Conservation (phyloP, 2,888 invertebrate species). For the Tiphia femorata region DNA sequence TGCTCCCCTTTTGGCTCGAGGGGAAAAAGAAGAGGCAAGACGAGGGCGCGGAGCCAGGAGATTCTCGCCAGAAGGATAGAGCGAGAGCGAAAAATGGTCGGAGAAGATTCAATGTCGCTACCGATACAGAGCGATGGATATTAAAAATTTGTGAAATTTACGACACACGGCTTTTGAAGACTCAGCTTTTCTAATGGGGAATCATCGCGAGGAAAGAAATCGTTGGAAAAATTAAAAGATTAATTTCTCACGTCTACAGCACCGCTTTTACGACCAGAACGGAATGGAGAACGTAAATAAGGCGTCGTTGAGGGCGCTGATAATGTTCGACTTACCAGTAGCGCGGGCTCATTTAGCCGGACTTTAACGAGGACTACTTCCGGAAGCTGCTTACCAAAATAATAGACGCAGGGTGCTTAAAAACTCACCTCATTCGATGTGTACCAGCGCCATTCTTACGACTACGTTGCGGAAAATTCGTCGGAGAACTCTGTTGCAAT, state of each 20-base stretch:
- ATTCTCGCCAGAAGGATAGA: background rate
- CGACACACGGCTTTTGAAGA: too few relatives aligned
- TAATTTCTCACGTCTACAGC: background rate
- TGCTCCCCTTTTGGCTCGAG: slow-evolving; percentile 10
- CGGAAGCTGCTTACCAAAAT: background rate
- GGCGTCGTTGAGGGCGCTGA: background rate
- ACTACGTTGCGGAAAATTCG: too few relatives aligned
- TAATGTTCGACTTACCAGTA: background rate
- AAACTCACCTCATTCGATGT: too few relatives aligned
- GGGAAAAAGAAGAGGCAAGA: background rate
- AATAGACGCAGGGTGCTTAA: background rate
- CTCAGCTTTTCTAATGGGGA: too few relatives aligned
- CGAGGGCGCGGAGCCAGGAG: too few relatives aligned
- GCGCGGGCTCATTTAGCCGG: background rate
- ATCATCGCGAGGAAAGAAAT: too few relatives aligned
- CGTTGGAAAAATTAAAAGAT: background rate
- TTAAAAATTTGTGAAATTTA: too few relatives aligned
- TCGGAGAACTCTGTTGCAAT: too few relatives aligned
- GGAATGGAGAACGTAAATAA: background rate
- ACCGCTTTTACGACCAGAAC: background rate
- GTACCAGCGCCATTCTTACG: too few relatives aligned
- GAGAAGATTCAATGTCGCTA: too few relatives aligned
- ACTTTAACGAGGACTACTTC: background rate
- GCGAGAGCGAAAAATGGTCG: background rate
- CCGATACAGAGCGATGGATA: too few relatives aligned